Conservation (phyloP, 2,797 vertebrate genomes). For the Alcedo quadribrachys region DNA sequence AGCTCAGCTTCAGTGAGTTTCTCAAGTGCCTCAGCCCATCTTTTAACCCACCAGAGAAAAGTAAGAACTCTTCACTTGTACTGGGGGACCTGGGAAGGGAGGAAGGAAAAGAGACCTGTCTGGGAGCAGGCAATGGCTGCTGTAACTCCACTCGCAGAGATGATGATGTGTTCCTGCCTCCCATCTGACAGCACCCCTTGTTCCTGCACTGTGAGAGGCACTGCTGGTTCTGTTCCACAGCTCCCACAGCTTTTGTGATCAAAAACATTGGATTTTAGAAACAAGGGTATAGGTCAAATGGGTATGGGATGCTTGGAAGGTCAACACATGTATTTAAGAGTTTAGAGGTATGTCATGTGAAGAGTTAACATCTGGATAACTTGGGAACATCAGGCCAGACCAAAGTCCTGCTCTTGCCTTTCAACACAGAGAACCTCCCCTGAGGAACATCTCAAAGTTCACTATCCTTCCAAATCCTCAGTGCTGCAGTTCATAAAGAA, state of each 20-base stretch:
- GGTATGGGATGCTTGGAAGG: neutral
- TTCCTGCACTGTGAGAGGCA: neutral
- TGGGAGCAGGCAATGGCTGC: neutral
- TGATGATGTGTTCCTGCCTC: neutral
- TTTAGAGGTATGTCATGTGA: neutral
- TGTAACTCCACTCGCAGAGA: neutral
- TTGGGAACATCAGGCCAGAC: neutral
- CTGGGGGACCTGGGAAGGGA: neutral
- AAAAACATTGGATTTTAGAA: neutral
- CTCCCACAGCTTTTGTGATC: neutral
- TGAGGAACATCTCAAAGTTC: constrained; percentile 22
- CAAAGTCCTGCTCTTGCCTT: constrained; percentile 49
- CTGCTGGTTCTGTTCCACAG: neutral
- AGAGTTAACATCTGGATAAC: neutral
- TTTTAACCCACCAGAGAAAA: constrained; percentile 96
- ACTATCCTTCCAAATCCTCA: neutral
- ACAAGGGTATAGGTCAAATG: neutral
- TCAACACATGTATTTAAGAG: neutral
- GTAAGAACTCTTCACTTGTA: constrained; percentile 76
- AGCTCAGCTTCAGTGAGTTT: constrained; percentile 97
- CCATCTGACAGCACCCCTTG: neutral
- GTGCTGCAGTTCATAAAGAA: neutral
- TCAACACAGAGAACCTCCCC: neutral
- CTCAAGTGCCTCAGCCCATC: constrained; percentile 96
- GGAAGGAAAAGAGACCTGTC: neutral